phyloP scores from a whole-genome alignment of 2,113 vertebrate genomes.

The Festucalex cinctus region DNA sequence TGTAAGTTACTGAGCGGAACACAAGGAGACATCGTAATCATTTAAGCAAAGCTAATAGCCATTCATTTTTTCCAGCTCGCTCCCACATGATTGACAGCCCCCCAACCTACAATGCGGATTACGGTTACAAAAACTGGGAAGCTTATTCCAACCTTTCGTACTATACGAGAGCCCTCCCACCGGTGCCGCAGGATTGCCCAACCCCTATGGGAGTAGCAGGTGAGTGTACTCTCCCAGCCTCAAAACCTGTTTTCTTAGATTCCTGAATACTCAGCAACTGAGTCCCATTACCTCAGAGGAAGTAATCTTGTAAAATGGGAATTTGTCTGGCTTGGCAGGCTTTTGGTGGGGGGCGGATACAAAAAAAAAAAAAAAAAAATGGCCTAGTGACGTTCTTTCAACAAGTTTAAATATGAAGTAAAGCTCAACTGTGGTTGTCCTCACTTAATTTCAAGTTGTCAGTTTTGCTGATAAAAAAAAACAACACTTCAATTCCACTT shows the following conservation, averaged over 20 bases:
- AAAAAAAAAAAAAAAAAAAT: not conserved
- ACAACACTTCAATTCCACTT: not conserved
- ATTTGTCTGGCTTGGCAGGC: not conserved
- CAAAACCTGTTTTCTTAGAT: conserved; percentile 73
- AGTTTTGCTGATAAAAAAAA: not conserved
- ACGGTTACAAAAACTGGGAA: conserved; percentile 93
- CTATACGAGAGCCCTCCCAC: conserved; percentile 86
- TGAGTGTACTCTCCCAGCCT: conserved; percentile 57
- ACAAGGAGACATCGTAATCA: not conserved
- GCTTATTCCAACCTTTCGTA: conserved; percentile 92
- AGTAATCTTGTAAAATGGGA: not conserved
- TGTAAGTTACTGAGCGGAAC: conserved; percentile 76
- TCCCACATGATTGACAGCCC: conserved; percentile 92
- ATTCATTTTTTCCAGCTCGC: conserved; percentile 73
- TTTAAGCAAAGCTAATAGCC: not conserved
- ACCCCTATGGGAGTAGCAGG: conserved; percentile 95
- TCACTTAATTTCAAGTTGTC: not conserved
- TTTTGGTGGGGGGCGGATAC: not conserved
- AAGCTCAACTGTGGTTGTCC: not conserved
- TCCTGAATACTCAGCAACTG: conserved; percentile 47
- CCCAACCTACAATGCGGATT: conserved; percentile 87
- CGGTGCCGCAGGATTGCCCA: conserved; percentile 86
- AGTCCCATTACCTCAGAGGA: conserved; percentile 37
- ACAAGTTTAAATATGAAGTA: not conserved
- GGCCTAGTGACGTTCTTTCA: not conserved